phyloP scores from a whole-genome alignment of 2,113 vertebrate genomes.

The Cryptotis parvus region DNA sequence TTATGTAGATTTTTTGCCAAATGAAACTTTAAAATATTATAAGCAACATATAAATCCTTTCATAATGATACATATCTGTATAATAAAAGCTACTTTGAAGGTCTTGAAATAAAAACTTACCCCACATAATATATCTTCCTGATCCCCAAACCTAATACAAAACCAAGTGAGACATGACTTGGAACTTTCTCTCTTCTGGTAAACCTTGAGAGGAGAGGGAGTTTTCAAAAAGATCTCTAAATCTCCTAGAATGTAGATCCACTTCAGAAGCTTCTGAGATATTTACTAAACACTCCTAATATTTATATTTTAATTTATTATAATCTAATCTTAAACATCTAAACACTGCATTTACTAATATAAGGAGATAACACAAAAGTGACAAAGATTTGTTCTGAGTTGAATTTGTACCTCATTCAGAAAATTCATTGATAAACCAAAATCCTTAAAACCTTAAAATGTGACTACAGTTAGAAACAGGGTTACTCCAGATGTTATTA shows the following conservation, averaged over 20 bases:
- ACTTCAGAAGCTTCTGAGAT: neutral
- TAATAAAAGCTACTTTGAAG: neutral
- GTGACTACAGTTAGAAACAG: neutral
- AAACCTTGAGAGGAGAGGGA: neutral
- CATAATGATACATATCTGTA: neutral
- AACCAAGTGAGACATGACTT: neutral
- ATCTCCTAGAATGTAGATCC: neutral
- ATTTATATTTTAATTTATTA: no score
- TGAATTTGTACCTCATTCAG: neutral
- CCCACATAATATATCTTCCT: neutral
- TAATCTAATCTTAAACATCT: neutral
- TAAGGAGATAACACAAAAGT: neutral
- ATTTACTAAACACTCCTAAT: neutral
- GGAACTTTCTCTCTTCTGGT: neutral
- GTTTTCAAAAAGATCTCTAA: slow-evolving; percentile 3
- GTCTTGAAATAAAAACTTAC: neutral
- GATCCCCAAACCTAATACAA: neutral
- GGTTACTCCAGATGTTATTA: neutral
- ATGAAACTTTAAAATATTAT: slow-evolving; percentile 20
- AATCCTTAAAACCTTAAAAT: neutral
- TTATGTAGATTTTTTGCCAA: neutral
- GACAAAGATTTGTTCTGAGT: neutral
- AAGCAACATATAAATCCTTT: neutral
- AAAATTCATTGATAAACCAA: neutral
- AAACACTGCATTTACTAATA: neutral